These are phyloP conservation scores for Tamias sibiricus DNA, from an alignment of 2,113 vertebrate genomes.

Conservation along the genomic window DNA sequence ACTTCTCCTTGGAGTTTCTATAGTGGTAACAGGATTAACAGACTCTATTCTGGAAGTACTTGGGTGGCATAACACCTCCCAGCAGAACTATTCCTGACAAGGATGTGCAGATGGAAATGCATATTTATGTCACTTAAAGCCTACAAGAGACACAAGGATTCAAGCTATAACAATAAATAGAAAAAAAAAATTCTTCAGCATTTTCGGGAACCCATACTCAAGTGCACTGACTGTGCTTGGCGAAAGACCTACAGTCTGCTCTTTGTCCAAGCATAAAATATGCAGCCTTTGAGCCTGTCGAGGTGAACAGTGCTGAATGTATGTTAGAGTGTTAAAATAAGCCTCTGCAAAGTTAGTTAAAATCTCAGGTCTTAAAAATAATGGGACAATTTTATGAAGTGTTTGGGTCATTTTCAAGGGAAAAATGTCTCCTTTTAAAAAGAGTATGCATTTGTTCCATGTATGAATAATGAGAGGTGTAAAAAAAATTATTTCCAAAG, in stretches of 20 bases:
- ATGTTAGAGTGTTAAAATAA: constrained; percentile 64
- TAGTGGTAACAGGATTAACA: constrained; percentile 84
- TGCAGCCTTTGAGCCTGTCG: constrained; percentile 55
- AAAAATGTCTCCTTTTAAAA: not conserved
- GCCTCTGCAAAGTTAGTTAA: constrained; percentile 48
- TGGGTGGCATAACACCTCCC: constrained; percentile 84
- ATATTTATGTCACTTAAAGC: constrained; percentile 85
- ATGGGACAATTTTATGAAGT: constrained; percentile 58
- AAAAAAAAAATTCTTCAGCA: constrained; percentile 75
- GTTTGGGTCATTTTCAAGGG: constrained; percentile 60
- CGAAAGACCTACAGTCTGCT: constrained; percentile 73
- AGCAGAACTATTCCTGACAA: constrained; percentile 85
- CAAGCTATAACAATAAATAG: constrained; percentile 84
- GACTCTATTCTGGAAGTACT: constrained; percentile 84
- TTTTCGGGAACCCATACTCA: constrained; percentile 80
- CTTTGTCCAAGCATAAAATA: constrained; percentile 77
- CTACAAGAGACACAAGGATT: constrained; percentile 83
- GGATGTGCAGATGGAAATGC: constrained; percentile 85
- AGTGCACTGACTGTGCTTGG: constrained; percentile 74
- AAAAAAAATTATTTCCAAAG: constrained; percentile 40
- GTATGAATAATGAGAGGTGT: constrained; percentile 24
- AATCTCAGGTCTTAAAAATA: constrained; percentile 73
- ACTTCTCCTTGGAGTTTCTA: constrained; percentile 81
- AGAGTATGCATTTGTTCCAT: not conserved
- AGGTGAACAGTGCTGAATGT: constrained; percentile 69